Evolutionary conservation across 2,797 vertebrate species (phyloP).

Genomic region (Muscicapa striata): DNA sequence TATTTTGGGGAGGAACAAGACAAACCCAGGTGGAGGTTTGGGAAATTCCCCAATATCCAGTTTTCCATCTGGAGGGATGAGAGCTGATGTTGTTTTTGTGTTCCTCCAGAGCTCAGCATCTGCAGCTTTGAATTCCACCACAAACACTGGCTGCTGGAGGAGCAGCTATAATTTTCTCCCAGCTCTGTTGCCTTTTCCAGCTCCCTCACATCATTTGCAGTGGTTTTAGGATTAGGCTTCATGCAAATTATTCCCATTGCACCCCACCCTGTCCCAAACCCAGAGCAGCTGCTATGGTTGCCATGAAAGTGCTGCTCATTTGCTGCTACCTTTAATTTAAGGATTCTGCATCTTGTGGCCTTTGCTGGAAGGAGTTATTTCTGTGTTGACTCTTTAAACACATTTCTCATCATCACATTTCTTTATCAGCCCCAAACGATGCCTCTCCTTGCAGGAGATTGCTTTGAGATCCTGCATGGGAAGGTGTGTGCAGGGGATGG

Average conservation of each 20-base stretch:
- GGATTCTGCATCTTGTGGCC: background rate
- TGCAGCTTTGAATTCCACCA: background rate
- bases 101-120: background rate
- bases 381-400: background rate
- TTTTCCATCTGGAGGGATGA: no score
- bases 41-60: no score
- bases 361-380: background rate
- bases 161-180: background rate
- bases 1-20: no score
- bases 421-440: background rate
- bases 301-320: background rate
- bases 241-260: background rate
- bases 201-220: background rate
- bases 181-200: background rate
- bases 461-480: background rate
- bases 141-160: background rate
- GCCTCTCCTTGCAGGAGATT: background rate
- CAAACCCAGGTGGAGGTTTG: no score
- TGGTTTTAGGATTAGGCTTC: background rate
- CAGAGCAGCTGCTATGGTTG: background rate
- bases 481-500: conserved; percentile 5
- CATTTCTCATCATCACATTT: no score
- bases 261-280: background rate
- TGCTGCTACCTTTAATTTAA: background rate
- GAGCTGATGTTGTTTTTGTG: no score